phyloP scores from a whole-genome alignment of 1,140 invertebrate species.

The Hycleus phaleratus region DNA sequence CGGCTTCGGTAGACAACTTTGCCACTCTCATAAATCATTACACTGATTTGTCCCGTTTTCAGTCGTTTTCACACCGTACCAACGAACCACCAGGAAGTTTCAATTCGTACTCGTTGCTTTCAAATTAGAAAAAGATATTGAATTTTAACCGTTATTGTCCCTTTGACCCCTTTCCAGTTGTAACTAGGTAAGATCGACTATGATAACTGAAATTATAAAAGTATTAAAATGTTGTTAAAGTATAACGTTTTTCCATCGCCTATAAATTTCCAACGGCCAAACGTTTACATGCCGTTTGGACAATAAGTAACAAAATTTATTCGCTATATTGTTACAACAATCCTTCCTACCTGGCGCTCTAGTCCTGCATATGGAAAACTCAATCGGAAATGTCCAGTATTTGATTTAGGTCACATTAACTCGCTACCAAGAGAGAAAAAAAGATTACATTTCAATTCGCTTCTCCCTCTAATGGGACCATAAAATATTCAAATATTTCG shows the following conservation, averaged over 20 bases:
- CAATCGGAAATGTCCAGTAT: slow-evolving; percentile 27
- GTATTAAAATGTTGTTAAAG: no score
- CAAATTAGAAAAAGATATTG: no score
- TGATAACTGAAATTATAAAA: no score
- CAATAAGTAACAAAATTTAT: slow-evolving; percentile 18
- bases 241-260: not conserved
- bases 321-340: slow-evolving; percentile 28
- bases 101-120: no score
- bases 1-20: not conserved
- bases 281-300: not conserved
- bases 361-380: not conserved
- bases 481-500: no score
- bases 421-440: slow-evolving; percentile 7
- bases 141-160: no score
- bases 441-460: slow-evolving; percentile 30
- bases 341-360: slow-evolving; percentile 6
- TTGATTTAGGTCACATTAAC: slow-evolving; percentile 27
- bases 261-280: slow-evolving; percentile 2
- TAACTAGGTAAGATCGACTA: no score
- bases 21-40: slow-evolving; percentile 9
- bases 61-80: not conserved
- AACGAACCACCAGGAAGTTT: not conserved
- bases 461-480: no score
- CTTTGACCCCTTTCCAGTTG: no score
- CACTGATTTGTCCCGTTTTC: not conserved